A percentile compares a stretch with the other conserved stretches of the same genome.
These are phyloP conservation scores for Dicrostonyx torquatus DNA, from an alignment of 2,797 vertebrate genomes.

Conservation along the genomic window DNA sequence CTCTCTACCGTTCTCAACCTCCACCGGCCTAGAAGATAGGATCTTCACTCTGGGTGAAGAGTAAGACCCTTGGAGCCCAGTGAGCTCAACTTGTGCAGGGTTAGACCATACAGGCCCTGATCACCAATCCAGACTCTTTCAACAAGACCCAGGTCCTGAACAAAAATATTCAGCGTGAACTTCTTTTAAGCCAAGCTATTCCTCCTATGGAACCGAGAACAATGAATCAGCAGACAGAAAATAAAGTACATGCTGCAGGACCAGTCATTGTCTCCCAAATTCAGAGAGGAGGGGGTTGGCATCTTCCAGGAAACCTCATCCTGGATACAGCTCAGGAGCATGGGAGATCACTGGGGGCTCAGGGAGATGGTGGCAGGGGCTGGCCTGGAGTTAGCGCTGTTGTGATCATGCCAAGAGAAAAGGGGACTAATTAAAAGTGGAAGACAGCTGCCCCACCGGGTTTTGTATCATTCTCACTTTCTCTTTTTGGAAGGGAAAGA, in stretches of 20 bases:
- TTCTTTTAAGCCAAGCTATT: background rate
- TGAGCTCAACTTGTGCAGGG: background rate
- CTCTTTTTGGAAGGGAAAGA: constrained; percentile 82
- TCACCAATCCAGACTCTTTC: background rate
- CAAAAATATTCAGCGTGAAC: background rate
- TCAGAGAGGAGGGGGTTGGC: background rate
- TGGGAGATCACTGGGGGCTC: background rate
- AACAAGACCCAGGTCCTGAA: background rate
- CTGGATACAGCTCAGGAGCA: background rate
- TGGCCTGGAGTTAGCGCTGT: constrained; percentile 41
- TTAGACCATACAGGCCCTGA: background rate
- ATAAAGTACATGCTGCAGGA: background rate
- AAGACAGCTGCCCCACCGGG: constrained; percentile 81
- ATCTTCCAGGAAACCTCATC: background rate
- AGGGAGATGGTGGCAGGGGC: background rate
- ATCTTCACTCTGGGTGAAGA: background rate
- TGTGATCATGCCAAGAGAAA: constrained; percentile 52
- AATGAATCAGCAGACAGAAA: background rate
- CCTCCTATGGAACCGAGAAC: background rate
- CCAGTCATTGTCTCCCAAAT: background rate
- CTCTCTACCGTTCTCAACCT: background rate
- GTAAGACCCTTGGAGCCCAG: background rate
- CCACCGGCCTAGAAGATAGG: background rate
- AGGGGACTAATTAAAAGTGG: constrained; percentile 80
- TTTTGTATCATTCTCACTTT: constrained; percentile 78